These are phyloP conservation scores for Drosophila yakuba DNA, from an alignment of 1,140 invertebrate genomes.

Conservation along the genomic window DNA sequence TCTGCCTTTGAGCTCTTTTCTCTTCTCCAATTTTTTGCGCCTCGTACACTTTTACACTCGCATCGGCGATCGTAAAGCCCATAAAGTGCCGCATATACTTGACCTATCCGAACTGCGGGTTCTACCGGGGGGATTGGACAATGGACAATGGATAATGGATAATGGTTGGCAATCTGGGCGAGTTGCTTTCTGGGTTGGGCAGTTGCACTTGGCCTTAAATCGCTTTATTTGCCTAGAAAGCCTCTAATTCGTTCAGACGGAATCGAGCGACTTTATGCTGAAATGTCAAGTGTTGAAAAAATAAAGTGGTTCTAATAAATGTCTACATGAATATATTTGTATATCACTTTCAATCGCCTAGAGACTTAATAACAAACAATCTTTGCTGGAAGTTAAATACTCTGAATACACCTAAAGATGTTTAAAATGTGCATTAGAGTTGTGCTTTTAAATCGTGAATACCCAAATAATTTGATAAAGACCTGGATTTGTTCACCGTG, in stretches of 20 bases:
- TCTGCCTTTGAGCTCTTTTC: slow-evolving; percentile 39
- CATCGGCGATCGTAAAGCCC: slow-evolving; percentile 18
- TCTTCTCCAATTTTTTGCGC: slow-evolving; percentile 5
- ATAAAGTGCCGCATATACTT: slow-evolving; percentile 36
- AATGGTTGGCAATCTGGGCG: neutral
- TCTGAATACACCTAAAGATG: no score
- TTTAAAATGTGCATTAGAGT: no score
- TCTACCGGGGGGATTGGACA: neutral
- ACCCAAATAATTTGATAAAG: neutral
- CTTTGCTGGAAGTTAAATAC: no score
- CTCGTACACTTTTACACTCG: neutral
- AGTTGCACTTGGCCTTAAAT: slow-evolving; percentile 29
- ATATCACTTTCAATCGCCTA: no score
- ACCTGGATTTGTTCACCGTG: slow-evolving; percentile 7
- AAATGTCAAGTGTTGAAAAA: neutral
- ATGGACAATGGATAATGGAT: neutral
- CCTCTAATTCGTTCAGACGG: neutral
- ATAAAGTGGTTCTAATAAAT: no score
- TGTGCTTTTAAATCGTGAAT: neutral
- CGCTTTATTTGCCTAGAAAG: neutral
- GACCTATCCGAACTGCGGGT: slow-evolving; percentile 30
- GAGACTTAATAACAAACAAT: no score
- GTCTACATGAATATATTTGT: no score
- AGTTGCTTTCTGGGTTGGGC: slow-evolving; percentile 15
- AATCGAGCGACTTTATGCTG: neutral